Evolutionary conservation across 2,113 vertebrate species (phyloP).

Genomic region (Scopus umbretta): DNA sequence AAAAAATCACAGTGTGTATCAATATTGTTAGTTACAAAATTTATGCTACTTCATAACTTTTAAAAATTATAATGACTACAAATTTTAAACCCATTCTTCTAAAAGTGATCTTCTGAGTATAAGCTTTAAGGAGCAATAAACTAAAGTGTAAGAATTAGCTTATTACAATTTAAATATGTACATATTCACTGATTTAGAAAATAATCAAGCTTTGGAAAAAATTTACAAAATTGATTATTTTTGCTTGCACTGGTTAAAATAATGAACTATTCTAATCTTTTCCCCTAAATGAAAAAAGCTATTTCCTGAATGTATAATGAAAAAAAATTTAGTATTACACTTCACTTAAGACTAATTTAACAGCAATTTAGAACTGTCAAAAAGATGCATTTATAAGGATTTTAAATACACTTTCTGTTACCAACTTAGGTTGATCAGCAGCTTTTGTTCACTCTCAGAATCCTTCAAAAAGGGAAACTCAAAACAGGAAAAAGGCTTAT

Average conservation of each 20-base stretch:
- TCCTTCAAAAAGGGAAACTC: slow-evolving; percentile 81
- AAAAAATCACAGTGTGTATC: slow-evolving; percentile 75
- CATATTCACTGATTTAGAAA: slow-evolving; percentile 66
- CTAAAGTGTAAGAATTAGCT: slow-evolving; percentile 67
- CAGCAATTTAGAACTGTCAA: slow-evolving; percentile 62
- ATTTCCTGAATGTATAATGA: not conserved
- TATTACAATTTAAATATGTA: slow-evolving; percentile 67
- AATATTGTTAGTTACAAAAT: slow-evolving; percentile 75
- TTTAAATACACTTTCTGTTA: slow-evolving; percentile 78
- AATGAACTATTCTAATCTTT: slow-evolving; percentile 40
- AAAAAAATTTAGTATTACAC: slow-evolving; percentile 38
- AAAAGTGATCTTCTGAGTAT: slow-evolving; percentile 46
- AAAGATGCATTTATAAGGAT: slow-evolving; percentile 61
- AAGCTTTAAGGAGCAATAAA: slow-evolving; percentile 67
- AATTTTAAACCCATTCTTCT: slow-evolving; percentile 66
- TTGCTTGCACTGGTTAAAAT: slow-evolving; percentile 63
- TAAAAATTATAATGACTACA: slow-evolving; percentile 70
- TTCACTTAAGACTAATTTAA: slow-evolving; percentile 60
- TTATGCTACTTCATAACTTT: slow-evolving; percentile 69
- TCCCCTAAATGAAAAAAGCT: not conserved
- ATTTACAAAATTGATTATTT: slow-evolving; percentile 63
- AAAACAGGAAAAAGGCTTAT: slow-evolving; percentile 85
- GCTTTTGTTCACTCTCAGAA: slow-evolving; percentile 79
- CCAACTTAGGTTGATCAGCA: slow-evolving; percentile 83
- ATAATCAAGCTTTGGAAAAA: slow-evolving; percentile 66